Percentiles rank a stretch among this genome's conserved stretches.
Conservation (phyloP, 2,797 vertebrate genomes). For the Intellagama lesueurii region DNA sequence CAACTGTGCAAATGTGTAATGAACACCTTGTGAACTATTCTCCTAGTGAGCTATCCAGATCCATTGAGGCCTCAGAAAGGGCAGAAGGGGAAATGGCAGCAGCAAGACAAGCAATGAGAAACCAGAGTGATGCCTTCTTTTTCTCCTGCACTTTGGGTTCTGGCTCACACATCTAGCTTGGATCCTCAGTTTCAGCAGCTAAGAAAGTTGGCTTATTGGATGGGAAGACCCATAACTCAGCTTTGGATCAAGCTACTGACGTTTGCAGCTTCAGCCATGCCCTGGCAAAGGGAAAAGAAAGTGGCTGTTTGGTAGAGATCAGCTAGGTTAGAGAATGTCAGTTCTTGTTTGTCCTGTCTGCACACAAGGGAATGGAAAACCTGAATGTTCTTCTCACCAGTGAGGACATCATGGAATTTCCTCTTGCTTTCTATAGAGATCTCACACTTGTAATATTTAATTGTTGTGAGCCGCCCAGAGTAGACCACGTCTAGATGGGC, state of each 20-base stretch:
- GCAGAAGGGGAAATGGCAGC: not conserved
- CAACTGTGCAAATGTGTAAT: not conserved
- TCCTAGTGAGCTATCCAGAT: not conserved
- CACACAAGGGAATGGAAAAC: no score
- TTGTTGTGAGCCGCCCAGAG: no score
- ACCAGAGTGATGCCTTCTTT: not conserved
- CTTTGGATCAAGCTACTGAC: no score
- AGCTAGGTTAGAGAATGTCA: no score
- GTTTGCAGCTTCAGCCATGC: not conserved
- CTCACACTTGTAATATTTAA: no score
- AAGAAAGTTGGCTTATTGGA: not conserved
- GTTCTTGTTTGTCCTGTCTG: no score
- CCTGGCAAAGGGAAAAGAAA: not conserved
- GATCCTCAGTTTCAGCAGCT: not conserved
- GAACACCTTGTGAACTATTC: not conserved
- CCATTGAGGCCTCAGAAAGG: not conserved
- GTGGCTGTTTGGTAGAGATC: not conserved
- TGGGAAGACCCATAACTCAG: not conserved
- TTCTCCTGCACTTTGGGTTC: not conserved
- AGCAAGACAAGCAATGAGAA: not conserved
- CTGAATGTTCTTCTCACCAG: no score
- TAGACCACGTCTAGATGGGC: no score
- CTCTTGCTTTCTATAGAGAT: no score
- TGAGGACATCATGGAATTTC: no score
- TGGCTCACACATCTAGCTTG: not conserved